Conservation (phyloP, 2,888 invertebrate species). For the Horisme vitalbata region DNA sequence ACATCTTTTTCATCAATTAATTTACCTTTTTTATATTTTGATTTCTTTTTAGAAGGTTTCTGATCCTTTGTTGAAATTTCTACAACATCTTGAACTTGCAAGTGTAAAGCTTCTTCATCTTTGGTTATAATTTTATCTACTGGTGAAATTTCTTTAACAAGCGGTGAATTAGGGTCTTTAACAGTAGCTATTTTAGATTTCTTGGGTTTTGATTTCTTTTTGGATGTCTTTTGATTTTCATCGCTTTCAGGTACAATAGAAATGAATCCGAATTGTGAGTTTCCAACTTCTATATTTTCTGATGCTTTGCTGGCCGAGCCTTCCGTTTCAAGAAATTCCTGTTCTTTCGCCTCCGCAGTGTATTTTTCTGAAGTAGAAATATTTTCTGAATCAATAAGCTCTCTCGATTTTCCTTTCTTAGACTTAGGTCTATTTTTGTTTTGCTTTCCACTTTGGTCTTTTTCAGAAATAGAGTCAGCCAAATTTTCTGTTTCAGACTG, state of each 20-base stretch:
- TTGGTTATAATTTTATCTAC: background rate
- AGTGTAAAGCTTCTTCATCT: background rate
- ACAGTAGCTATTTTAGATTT: slow-evolving; percentile 25
- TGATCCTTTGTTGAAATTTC: background rate
- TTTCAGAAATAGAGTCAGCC: background rate
- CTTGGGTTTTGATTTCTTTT: background rate
- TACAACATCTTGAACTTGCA: background rate
- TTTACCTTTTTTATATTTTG: slow-evolving; percentile 33
- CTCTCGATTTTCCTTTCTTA: background rate
- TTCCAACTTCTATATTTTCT: background rate
- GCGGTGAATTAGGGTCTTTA: background rate
- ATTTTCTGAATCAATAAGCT: background rate
- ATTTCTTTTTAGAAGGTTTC: slow-evolving; percentile 41
- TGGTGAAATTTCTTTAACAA: background rate
- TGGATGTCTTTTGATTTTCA: background rate
- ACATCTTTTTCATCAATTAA: slow-evolving; percentile 3
- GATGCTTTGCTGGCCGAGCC: background rate
- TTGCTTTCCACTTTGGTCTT: background rate
- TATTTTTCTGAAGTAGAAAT: background rate
- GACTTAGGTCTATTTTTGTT: background rate
- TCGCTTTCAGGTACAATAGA: background rate
- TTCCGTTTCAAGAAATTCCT: background rate
- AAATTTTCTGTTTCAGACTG: background rate
- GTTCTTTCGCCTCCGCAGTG: background rate
- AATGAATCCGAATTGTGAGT: too few species aligned